Conservation (phyloP, 2,888 invertebrate species). For the Brachypterus glaber region DNA sequence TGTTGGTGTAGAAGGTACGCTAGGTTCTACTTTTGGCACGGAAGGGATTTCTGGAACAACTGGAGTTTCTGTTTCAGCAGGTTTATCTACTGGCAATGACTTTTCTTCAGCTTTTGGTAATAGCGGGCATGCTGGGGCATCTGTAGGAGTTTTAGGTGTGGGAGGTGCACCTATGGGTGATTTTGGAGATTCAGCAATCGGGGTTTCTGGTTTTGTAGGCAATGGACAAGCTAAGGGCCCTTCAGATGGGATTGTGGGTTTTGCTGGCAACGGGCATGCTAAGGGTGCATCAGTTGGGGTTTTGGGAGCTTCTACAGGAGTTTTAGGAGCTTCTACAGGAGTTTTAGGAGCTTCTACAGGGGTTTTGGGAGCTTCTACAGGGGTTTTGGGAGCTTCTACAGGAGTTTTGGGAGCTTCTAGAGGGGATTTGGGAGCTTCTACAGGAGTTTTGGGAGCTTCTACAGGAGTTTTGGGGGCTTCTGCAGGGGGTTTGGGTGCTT, state of each 20-base stretch:
- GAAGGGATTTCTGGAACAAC: constrained; percentile 5
- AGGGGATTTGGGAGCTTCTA: constrained; percentile 9
- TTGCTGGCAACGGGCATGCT: constrained; percentile 35
- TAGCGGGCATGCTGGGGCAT: not conserved
- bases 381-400: constrained; percentile 7
- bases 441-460: constrained; percentile 11
- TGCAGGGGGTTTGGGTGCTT: constrained; percentile 10
- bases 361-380: constrained; percentile 10
- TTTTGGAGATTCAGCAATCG: constrained; percentile 6
- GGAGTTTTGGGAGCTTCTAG: constrained; percentile 4
- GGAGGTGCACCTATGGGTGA: no score
- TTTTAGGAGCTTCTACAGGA: constrained; percentile 32
- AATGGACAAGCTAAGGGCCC: not conserved
- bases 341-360: constrained; percentile 16
- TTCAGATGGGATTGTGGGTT: constrained; percentile 17
- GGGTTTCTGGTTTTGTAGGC: constrained; percentile 1
- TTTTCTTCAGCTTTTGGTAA: not conserved
- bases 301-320: constrained; percentile 19
- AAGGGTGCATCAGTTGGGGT: constrained; percentile 25
- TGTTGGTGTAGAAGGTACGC: not conserved
- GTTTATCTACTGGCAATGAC: constrained; percentile 1
- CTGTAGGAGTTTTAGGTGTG: not conserved
- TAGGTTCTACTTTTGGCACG: constrained; percentile 11
- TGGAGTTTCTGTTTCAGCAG: constrained; percentile 7
- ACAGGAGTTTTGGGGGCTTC: constrained; percentile 7